phyloP scores from a whole-genome alignment of 2,888 invertebrate species.

The Scaptomyza caliginosa region DNA sequence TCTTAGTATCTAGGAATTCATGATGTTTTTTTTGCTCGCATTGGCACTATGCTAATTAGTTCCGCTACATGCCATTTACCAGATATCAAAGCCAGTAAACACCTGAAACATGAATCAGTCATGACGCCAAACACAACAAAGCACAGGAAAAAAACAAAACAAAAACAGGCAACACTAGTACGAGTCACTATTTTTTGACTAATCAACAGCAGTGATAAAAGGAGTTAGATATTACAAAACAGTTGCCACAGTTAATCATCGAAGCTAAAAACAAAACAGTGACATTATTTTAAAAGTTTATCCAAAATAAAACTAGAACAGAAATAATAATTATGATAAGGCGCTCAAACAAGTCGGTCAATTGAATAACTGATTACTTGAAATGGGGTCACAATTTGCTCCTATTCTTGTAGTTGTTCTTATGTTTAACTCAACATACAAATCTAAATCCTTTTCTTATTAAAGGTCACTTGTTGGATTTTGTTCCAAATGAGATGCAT shows the following conservation, averaged over 20 bases:
- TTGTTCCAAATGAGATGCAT: too few species aligned
- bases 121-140: slow-evolving; percentile 28
- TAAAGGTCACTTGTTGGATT: too few species aligned
- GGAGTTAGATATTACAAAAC: background rate
- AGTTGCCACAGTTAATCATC: slow-evolving; percentile 5
- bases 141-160: slow-evolving; percentile 5
- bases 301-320: background rate
- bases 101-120: slow-evolving; percentile 38
- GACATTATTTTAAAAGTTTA: slow-evolving; percentile 7
- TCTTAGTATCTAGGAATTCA: slow-evolving; percentile 3
- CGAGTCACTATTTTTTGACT: slow-evolving; percentile 2
- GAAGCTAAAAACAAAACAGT: background rate
- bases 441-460: too few species aligned
- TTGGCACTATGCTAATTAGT: slow-evolving; percentile 17
- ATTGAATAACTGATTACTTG: background rate
- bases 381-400: background rate
- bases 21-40: background rate
- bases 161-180: background rate
- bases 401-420: background rate
- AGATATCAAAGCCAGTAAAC: background rate
- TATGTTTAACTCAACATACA: too few species aligned
- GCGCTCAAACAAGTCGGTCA: background rate
- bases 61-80: slow-evolving; percentile 9
- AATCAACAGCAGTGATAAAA: background rate
- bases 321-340: background rate